phyloP scores from a whole-genome alignment of 2,888 invertebrate species.

The Cheilosia impressa region DNA sequence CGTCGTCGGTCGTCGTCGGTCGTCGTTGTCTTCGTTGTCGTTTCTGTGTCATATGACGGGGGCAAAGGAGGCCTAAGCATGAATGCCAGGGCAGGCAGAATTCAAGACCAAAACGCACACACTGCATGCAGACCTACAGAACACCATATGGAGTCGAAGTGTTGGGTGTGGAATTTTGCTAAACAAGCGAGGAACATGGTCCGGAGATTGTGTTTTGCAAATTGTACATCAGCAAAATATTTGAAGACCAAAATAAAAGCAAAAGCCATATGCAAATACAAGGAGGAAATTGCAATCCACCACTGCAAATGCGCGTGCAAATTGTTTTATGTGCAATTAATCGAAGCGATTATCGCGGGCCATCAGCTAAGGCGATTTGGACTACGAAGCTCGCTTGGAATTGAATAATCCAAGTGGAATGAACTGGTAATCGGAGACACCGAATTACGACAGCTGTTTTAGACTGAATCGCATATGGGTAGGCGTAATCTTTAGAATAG shows the following conservation, averaged over 20 bases:
- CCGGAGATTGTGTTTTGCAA: conserved; percentile 44
- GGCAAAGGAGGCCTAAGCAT: conserved; percentile 6
- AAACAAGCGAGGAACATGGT: conserved; percentile 57
- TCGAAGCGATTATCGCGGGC: conserved; percentile 18
- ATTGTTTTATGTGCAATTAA: conserved; percentile 29
- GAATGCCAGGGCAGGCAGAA: conserved; percentile 23
- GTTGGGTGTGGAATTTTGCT: conserved; percentile 61
- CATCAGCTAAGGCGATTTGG: not conserved
- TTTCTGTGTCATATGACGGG: conserved; percentile 64
- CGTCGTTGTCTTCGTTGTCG: conserved; percentile 7
- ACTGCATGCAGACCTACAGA: not conserved
- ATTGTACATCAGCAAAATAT: conserved; percentile 52
- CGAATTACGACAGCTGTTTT: no score
- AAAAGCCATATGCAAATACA: not conserved
- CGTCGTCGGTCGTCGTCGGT: conserved; percentile 1
- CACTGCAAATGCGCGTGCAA: conserved; percentile 1
- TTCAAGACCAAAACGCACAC: conserved; percentile 27
- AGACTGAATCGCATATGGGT: no score
- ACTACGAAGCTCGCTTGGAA: not conserved
- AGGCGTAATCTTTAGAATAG: no score
- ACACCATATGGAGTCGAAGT: conserved; percentile 47
- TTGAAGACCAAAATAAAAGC: not conserved
- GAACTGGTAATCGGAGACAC: no score
- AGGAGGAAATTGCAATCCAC: conserved; percentile 1
- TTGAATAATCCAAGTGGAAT: no score